Base-by-base conservation (phyloP, 2,113 vertebrate species). In the Procavia capensis region DNA sequence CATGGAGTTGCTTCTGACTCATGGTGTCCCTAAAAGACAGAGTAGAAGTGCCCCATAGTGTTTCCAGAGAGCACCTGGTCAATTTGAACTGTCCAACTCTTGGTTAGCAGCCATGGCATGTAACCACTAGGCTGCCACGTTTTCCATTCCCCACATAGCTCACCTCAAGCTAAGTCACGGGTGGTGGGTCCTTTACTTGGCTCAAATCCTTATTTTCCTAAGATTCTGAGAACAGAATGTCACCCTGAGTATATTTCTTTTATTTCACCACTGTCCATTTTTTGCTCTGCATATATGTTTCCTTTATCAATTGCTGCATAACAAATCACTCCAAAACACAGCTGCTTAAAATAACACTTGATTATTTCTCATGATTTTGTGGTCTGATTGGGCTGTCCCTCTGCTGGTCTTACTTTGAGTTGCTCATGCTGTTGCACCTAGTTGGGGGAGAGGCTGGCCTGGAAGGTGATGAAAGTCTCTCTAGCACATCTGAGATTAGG, bases 171-270 rank as follows among this genome's bases (percentile, higher is more conserved):
- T 99, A 99, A 0, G 99, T 99, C 96, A 99, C 98, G 95, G 27
- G 31, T 66, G 99, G 41, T 97, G 99, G 95, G 92, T 99, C 99
- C 95, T 99, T 99, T 22, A 98, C 99, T 95, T 98, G 98, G 90
- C 99, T 97, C 97, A 99, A 97, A 88, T 99, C 99, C 93, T 99
- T 99, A 98, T 99, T 99, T 93, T 99, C 99, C n/a, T 99, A 99
- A 0, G 99, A 99, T 99, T 98, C 94, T 99, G 98, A 3, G 99
- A 99, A 95, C 99, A 99, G 81, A 99, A 99, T 98, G 92, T 99
- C 99, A 57, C 99, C 99, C 98, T 99, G 99, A 95, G 99, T 98
- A 94, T 99, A 99, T 85, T 81, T 98, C 57, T 98, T 99, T 99
- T 90, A 99, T 98, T 91, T 99, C 99, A 93, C 94, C 98, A 75